Percentiles rank a stretch among this genome's conserved stretches.
These are phyloP conservation scores for Dryobota labecula DNA, from an alignment of 2,888 invertebrate genomes.

Conservation along the genomic window DNA sequence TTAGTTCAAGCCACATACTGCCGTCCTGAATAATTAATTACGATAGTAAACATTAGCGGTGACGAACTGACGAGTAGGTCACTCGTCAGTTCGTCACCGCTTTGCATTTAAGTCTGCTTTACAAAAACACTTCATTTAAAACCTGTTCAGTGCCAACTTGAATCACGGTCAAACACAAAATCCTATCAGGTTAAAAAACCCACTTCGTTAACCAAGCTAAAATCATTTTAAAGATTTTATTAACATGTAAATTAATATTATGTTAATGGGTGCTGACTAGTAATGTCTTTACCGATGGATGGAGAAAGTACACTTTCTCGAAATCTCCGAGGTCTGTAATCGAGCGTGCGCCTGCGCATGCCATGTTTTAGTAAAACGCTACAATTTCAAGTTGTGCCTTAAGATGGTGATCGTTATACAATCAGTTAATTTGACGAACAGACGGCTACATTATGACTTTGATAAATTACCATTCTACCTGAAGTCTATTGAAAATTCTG, in stretches of 20 bases:
- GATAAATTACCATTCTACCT: background rate
- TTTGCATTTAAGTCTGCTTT: constrained; percentile 11
- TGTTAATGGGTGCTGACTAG: constrained; percentile 52
- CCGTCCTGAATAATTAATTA: constrained; percentile 25
- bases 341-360: constrained; percentile 67
- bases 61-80: constrained; percentile 35
- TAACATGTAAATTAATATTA: constrained; percentile 56
- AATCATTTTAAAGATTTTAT: constrained; percentile 38
- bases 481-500: background rate
- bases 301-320: constrained; percentile 87
- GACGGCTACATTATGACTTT: background rate
- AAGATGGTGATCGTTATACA: constrained; percentile 3
- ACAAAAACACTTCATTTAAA: constrained; percentile 38
- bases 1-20: background rate
- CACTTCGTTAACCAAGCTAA: constrained; percentile 36
- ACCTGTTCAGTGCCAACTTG: constrained; percentile 38
- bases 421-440: constrained; percentile 19
- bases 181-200: constrained; percentile 20
- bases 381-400: constrained; percentile 40
- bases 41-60: constrained; percentile 8
- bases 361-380: constrained; percentile 54
- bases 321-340: constrained; percentile 74
- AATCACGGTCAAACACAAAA: constrained; percentile 56
- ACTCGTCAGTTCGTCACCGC: too few species aligned
- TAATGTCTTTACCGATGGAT: constrained; percentile 66